phyloP scores from a whole-genome alignment of 1,140 invertebrate species.

The Drosophila punjabiensis region DNA sequence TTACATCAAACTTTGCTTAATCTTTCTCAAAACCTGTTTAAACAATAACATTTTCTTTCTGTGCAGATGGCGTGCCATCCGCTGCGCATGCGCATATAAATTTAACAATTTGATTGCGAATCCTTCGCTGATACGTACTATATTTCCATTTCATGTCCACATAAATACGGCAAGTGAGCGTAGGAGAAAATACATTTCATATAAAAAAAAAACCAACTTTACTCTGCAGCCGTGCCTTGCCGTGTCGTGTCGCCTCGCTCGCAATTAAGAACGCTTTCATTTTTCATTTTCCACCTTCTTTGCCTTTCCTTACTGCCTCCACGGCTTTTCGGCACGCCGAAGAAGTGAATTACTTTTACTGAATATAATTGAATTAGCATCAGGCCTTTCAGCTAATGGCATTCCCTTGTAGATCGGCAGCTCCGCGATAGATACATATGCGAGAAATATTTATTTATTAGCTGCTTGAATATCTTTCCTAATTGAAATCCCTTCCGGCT shows the following conservation, averaged over 20 bases:
- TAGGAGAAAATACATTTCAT: slow-evolving; percentile 30
- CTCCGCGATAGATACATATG: background rate
- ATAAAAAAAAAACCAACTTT: slow-evolving; percentile 47
- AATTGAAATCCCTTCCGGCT: slow-evolving; percentile 40
- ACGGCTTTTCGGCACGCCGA: slow-evolving; percentile 30
- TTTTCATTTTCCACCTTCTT: slow-evolving; percentile 73
- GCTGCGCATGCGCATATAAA: slow-evolving; percentile 67
- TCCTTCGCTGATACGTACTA: slow-evolving; percentile 30
- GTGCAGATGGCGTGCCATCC: slow-evolving; percentile 53
- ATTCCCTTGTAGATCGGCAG: slow-evolving; percentile 31
- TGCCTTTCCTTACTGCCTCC: slow-evolving; percentile 31
- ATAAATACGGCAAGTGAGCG: slow-evolving; percentile 50
- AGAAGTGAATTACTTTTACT: slow-evolving; percentile 70
- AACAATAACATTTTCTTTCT: background rate
- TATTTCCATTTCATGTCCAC: slow-evolving; percentile 47
- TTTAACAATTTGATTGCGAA: slow-evolving; percentile 63
- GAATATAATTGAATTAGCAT: slow-evolving; percentile 79
- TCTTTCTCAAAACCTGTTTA: background rate
- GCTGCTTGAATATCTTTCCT: slow-evolving; percentile 33
- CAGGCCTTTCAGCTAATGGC: slow-evolving; percentile 28
- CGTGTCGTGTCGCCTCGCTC: slow-evolving; percentile 45
- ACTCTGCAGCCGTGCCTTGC: slow-evolving; percentile 33
- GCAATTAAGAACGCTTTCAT: slow-evolving; percentile 83
- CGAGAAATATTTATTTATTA: slow-evolving; percentile 42
- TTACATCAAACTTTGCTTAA: background rate